Evolutionary conservation across 2,888 invertebrate genomes (phyloP).

Genomic region (Ceraclea dissimilis): DNA sequence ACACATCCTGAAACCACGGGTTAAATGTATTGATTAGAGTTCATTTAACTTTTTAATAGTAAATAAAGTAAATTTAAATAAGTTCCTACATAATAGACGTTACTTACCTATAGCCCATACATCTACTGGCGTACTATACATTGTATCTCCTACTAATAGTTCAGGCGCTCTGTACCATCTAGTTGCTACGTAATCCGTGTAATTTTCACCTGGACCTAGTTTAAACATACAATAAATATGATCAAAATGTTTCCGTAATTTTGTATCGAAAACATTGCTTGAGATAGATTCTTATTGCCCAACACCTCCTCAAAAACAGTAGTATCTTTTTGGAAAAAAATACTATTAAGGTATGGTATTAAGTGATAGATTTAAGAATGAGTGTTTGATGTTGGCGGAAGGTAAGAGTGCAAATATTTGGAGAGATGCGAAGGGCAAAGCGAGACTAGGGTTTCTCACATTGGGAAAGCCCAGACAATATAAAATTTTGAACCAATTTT

Average conservation of each 20-base stretch:
- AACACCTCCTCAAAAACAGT: too few relatives aligned
- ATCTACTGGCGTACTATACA: constrained; percentile 87
- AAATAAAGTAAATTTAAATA: neutral
- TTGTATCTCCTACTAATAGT: constrained; percentile 92
- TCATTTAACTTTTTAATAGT: neutral
- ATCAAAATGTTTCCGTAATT: too few relatives aligned
- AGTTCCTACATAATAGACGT: too few relatives aligned
- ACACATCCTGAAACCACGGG: constrained; percentile 67
- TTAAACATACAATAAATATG: neutral
- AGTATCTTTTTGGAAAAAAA: too few relatives aligned
- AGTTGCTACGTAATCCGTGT: constrained; percentile 98
- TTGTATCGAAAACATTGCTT: neutral
- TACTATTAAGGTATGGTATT: too few relatives aligned
- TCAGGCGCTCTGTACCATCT: constrained; percentile 98
- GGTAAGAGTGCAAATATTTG: too few relatives aligned
- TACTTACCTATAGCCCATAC: constrained; percentile 90
- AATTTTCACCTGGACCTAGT: constrained; percentile 88
- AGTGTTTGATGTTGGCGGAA: too few relatives aligned
- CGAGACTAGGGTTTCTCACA: too few relatives aligned
- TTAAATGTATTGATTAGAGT: constrained; percentile 4
- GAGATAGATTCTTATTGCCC: neutral
- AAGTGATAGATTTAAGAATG: too few relatives aligned
- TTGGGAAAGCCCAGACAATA: too few relatives aligned
- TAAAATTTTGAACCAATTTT: too few relatives aligned
- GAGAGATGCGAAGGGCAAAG: too few relatives aligned